Base-by-base conservation (phyloP, 2,888 invertebrate genomes). In the Parnassius orleans region DNA sequence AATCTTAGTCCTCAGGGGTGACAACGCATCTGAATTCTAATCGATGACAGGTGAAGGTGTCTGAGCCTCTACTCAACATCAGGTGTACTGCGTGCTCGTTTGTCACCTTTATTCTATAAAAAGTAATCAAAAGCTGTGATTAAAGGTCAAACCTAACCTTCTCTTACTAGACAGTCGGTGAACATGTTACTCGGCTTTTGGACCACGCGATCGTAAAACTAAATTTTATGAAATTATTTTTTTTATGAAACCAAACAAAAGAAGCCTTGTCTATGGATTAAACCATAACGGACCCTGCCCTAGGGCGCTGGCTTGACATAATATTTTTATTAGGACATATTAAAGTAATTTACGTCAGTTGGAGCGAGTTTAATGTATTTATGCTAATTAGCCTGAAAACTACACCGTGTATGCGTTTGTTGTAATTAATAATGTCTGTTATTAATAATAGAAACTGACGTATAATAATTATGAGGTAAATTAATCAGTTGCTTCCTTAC, bases 291-390 rank as follows among this genome's bases (percentile, higher is more conserved):
- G 56, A 51, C 63, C 63, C 51, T 47, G 59, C 63, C 63, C 80
- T 65, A 69, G 83, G 84, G 83, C 76, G 81, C 79, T 72, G 77
- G 73, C 77, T 57, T 43, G n/a, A 53, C 53, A 50, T 64, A 57
- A 60, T 60, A 60, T 72, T 77, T 86, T 87, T 86, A 84, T 82
- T 80, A 83, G 76, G 77, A 80, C 83, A 83, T 84, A 85, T 86
- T 86, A 83, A 81, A 70, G 75, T 89, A 83, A 88, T 90, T 87
- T 88, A 88, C 87, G 79, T 78, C 67, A 68, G 73, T 74, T 65
- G 71, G 68, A 63, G 67, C 69, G 59, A 64, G 65, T 74, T 72
- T 83, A 88, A 88, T 86, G 85, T 83, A 78, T 80, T 83, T 87
- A 88, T 88, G 89, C 76, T 86, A 88, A 88, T 86, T 77, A 83